These are phyloP conservation scores for Panagrolaimus sp. DNA, from an alignment of 1,140 invertebrate species.

Conservation along the genomic window DNA sequence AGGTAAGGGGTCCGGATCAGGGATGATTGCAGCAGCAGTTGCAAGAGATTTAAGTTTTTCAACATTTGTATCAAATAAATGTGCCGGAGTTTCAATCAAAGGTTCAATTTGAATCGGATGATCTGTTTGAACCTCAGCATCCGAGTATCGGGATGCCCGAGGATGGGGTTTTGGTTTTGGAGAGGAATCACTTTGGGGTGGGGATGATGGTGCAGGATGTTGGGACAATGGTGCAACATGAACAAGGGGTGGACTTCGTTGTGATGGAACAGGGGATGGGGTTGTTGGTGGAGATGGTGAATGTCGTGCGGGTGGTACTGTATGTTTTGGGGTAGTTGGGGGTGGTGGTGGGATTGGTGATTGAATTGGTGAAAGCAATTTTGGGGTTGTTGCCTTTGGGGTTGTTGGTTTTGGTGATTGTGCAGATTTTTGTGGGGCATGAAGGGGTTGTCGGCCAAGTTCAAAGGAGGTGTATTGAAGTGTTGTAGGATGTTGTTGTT, in stretches of 20 bases:
- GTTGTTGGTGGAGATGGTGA: background rate
- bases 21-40: background rate
- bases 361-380: background rate
- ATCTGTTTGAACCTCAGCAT: constrained; percentile 7
- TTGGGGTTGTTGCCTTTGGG: background rate
- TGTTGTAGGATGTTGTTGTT: too few relatives aligned
- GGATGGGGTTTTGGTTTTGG: too few relatives aligned
- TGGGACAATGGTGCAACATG: background rate
- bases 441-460: too few relatives aligned
- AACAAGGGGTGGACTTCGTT: background rate
- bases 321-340: background rate
- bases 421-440: background rate
- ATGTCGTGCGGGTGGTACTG: background rate
- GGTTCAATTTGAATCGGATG: too few relatives aligned
- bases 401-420: background rate
- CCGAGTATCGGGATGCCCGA: background rate
- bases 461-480: too few relatives aligned
- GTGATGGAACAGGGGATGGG: background rate
- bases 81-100: background rate
- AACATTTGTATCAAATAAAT: background rate
- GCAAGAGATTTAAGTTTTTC: background rate
- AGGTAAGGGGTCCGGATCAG: too few relatives aligned
- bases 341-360: background rate
- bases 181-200: too few relatives aligned
- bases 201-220: too few relatives aligned